phyloP scores from a whole-genome alignment of 2,888 invertebrate species.

The Agonum fuliginosum region DNA sequence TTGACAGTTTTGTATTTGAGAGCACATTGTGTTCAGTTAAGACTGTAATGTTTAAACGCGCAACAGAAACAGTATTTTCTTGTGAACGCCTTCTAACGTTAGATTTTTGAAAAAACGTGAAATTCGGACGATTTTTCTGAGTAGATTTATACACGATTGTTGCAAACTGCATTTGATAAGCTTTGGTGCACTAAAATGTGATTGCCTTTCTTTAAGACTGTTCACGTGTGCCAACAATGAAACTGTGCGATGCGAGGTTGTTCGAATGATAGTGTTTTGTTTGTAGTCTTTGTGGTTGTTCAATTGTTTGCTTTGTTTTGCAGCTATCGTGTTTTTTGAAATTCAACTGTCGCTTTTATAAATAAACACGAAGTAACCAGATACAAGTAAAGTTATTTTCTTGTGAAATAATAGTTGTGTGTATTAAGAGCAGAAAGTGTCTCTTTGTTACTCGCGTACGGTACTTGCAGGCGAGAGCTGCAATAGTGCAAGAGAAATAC shows the following conservation, averaged over 20 bases:
- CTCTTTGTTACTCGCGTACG: too few relatives aligned
- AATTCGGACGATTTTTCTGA: neutral
- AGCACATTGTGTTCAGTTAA: conserved; percentile 44
- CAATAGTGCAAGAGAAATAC: too few relatives aligned
- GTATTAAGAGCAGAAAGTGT: too few relatives aligned
- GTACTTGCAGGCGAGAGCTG: too few relatives aligned
- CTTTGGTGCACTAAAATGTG: conserved; percentile 53
- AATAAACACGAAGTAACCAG: neutral
- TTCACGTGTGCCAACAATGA: conserved; percentile 56
- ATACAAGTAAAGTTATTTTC: neutral
- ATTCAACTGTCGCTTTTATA: neutral
- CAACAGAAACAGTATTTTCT: conserved; percentile 48
- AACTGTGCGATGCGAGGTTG: neutral
- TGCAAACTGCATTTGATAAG: conserved; percentile 8
- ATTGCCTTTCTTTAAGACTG: conserved; percentile 60
- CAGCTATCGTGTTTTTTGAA: conserved; percentile 36
- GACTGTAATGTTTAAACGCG: conserved; percentile 26
- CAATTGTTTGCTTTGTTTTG: conserved; percentile 22
- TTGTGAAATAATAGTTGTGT: too few relatives aligned
- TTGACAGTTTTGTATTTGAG: conserved; percentile 1
- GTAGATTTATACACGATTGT: conserved; percentile 40
- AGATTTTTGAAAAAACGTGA: neutral
- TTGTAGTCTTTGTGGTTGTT: neutral
- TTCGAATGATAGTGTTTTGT: conserved; percentile 3
- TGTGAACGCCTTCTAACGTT: neutral